A percentile compares a stretch with the other conserved stretches of the same genome.
phyloP scores from a whole-genome alignment of 2,113 vertebrate species.

The Lanius ludovicianus region DNA sequence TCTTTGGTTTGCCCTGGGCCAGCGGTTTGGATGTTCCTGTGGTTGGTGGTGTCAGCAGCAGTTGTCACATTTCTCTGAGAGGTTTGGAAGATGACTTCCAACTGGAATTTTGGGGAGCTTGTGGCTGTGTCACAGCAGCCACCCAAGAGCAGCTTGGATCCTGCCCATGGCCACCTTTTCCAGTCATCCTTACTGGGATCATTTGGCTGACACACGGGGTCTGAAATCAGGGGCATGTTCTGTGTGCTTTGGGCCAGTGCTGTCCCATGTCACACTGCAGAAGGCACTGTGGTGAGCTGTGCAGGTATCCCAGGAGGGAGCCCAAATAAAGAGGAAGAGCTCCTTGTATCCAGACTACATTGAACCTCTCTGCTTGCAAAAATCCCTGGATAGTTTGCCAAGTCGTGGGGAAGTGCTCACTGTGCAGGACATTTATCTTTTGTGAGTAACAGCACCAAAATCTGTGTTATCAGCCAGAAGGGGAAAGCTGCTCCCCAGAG shows the following conservation, averaged over 20 bases:
- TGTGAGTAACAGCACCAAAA: background rate
- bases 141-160: background rate
- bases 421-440: background rate
- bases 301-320: background rate
- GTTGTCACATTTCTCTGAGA: background rate
- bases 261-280: rapidly evolving
- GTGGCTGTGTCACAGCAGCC: background rate
- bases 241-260: background rate
- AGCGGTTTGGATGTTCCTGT: background rate
- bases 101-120: background rate
- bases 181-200: background rate
- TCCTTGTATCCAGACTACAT: background rate
- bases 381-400: background rate
- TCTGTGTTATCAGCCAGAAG: background rate
- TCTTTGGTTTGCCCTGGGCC: background rate
- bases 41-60: background rate
- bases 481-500: conserved; percentile 17
- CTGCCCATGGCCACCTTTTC: background rate
- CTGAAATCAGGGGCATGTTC: background rate
- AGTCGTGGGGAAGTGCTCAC: background rate
- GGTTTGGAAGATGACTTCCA: background rate
- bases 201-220: background rate
- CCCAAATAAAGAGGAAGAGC: background rate
- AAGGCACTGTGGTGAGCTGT: background rate
- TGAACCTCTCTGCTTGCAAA: background rate